Conservation (phyloP, 2,797 vertebrate genomes). For the Pseudopleuronectes americanus region DNA sequence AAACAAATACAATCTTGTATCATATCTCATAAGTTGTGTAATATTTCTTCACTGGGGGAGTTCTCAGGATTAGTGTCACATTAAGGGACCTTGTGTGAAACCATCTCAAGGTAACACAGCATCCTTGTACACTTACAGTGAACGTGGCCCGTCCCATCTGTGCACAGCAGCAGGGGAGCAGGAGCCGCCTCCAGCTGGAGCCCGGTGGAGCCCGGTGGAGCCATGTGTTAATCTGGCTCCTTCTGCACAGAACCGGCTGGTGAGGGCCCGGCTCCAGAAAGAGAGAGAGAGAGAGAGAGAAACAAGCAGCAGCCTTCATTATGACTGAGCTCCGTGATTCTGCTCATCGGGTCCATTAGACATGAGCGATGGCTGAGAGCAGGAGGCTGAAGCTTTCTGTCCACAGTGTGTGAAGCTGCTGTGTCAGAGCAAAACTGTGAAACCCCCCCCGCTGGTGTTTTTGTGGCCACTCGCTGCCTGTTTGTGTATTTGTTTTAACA, state of each 20-base stretch:
- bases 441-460: too few relatives aligned
- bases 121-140: conserved; percentile 22
- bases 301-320: too few relatives aligned
- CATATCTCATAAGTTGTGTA: too few relatives aligned
- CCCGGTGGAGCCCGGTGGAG: conserved; percentile 41
- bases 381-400: neutral
- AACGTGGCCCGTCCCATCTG: conserved; percentile 59
- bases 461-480: too few relatives aligned
- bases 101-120: neutral
- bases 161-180: conserved; percentile 50
- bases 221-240: conserved; percentile 61
- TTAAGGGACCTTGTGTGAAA: conserved; percentile 4
- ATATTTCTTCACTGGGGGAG: too few relatives aligned
- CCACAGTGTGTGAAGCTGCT: neutral
- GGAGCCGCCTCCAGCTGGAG: conserved; percentile 51
- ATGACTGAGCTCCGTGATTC: too few relatives aligned
- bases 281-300: neutral
- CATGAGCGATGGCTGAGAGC: neutral
- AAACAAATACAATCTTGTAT: too few relatives aligned
- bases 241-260: conserved; percentile 22
- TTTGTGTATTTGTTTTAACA: too few relatives aligned
- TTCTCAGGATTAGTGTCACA: conserved; percentile 7
- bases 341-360: too few relatives aligned
- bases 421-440: neutral
- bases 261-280: conserved; percentile 7